A percentile compares a stretch with the other conserved stretches of the same genome.
These are phyloP conservation scores for Aelia acuminata DNA, from an alignment of 2,888 invertebrate species.

Conservation along the genomic window DNA sequence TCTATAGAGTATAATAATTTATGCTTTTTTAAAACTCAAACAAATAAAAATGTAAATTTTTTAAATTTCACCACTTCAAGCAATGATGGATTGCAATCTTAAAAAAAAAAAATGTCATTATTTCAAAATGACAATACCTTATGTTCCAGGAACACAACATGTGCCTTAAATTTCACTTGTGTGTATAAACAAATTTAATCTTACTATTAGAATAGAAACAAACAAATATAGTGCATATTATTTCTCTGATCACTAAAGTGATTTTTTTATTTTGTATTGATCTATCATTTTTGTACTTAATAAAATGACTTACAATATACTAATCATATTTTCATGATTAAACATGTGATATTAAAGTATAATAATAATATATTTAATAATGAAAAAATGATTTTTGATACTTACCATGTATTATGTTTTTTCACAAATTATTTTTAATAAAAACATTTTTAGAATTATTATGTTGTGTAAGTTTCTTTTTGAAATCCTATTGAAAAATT, in stretches of 20 bases:
- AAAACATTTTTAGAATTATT: not conserved
- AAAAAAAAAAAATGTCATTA: not conserved
- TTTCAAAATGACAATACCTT: not conserved
- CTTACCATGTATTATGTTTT: constrained; percentile 2
- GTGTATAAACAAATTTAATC: not conserved
- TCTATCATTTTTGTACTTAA: constrained; percentile 9
- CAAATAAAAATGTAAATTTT: not conserved
- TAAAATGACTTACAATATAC: not conserved
- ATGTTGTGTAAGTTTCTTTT: not conserved
- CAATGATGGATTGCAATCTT: not conserved
- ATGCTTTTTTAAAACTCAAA: not conserved
- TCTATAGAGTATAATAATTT: not conserved
- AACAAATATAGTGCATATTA: not conserved
- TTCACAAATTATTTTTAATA: constrained; percentile 21
- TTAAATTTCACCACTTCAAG: not conserved
- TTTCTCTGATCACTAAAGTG: not conserved
- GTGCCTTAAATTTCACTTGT: not conserved
- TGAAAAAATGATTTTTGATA: not conserved
- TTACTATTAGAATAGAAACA: not conserved
- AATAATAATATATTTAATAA: not conserved
- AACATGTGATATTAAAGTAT: constrained; percentile 28
- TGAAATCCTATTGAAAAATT: not conserved
- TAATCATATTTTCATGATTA: not conserved
- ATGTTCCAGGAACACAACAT: not conserved
- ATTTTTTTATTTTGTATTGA: not conserved